A percentile compares a stretch with the other conserved stretches of the same genome.
phyloP scores from a whole-genome alignment of 2,888 invertebrate species.

The Mythimna pallens region DNA sequence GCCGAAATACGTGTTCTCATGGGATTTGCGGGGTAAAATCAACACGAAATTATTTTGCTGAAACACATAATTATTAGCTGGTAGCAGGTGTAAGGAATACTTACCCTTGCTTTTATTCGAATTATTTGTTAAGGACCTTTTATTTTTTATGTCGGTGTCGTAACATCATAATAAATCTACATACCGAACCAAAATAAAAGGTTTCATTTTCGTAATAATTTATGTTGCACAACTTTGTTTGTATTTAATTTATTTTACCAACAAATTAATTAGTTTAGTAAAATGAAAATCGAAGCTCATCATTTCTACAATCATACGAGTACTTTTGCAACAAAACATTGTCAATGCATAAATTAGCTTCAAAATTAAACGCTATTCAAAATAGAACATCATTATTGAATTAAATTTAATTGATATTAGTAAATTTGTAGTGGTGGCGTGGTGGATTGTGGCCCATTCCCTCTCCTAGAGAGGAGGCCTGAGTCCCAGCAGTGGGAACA shows the following conservation, averaged over 20 bases:
- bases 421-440: conserved; percentile 38
- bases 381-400: conserved; percentile 49
- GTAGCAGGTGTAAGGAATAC: conserved; percentile 57
- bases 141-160: conserved; percentile 50
- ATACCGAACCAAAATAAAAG: neutral
- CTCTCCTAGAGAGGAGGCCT: too few species aligned
- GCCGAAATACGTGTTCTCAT: conserved; percentile 32
- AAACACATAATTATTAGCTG: conserved; percentile 43
- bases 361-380: conserved; percentile 39
- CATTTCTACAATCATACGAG: neutral
- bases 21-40: conserved; percentile 52
- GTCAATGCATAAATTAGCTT: conserved; percentile 33
- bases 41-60: conserved; percentile 64
- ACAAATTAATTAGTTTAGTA: conserved; percentile 7
- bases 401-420: conserved; percentile 46
- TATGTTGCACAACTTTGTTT: neutral
- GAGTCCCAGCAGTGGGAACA: too few species aligned
- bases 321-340: conserved; percentile 4
- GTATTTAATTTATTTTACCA: neutral
- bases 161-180: neutral
- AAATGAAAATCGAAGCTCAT: conserved; percentile 15
- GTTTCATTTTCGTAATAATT: neutral
- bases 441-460: too few species aligned
- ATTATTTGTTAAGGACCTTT: conserved; percentile 63
- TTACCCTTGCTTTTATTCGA: conserved; percentile 52